A percentile compares a stretch with the other conserved stretches of the same genome.
Conservation (phyloP, 1,140 invertebrate species). For the Neomicropteryx cornuta region DNA sequence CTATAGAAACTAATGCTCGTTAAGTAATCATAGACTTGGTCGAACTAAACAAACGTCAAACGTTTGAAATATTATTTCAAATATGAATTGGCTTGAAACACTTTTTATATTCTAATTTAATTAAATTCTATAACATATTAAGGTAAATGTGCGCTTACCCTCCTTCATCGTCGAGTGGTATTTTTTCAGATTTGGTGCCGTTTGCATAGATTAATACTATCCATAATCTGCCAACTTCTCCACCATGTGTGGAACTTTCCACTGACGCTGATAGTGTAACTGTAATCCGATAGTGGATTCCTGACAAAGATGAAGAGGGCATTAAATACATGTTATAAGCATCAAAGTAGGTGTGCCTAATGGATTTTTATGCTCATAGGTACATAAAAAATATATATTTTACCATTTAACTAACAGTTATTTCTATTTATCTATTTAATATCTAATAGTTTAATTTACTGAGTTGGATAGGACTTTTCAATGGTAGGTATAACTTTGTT, state of each 20-base stretch:
- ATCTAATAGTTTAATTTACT: too few relatives aligned
- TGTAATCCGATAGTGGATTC: slow-evolving; percentile 61
- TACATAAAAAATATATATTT: too few relatives aligned
- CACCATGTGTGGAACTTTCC: slow-evolving; percentile 59
- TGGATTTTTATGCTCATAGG: too few relatives aligned
- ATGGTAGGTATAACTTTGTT: too few relatives aligned
- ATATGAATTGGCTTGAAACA: not conserved
- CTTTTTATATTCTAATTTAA: too few relatives aligned
- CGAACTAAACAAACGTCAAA: not conserved
- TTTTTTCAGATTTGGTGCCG: slow-evolving; percentile 45
- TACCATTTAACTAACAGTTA: too few relatives aligned
- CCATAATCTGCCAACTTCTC: slow-evolving; percentile 62
- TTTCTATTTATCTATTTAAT: too few relatives aligned
- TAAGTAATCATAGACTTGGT: not conserved
- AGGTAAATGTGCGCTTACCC: slow-evolving; percentile 28
- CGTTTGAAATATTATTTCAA: not conserved
- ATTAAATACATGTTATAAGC: too few relatives aligned
- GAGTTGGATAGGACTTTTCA: too few relatives aligned
- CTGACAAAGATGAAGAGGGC: slow-evolving; percentile 36
- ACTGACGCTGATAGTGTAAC: slow-evolving; percentile 61
- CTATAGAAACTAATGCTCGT: not conserved
- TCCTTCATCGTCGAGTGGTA: slow-evolving; percentile 41
- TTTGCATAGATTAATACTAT: slow-evolving; percentile 53
- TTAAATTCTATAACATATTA: too few relatives aligned
- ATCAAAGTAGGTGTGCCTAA: too few relatives aligned